phyloP scores from a whole-genome alignment of 2,888 invertebrate species.

The Clivina fossor region DNA sequence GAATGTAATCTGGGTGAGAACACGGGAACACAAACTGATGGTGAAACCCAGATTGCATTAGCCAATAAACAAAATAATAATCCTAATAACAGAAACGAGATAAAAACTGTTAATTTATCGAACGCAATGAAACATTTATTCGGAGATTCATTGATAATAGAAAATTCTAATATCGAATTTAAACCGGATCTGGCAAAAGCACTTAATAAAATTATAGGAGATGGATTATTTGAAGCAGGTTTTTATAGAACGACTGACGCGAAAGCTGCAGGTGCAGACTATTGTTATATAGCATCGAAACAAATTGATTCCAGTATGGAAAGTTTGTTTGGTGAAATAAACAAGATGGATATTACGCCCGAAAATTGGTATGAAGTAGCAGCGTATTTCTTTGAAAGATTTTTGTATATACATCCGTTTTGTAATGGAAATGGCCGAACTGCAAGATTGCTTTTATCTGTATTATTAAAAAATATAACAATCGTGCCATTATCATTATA shows the following conservation, averaged over 20 bases:
- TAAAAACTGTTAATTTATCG: background rate
- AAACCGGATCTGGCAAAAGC: background rate
- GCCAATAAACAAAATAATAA: no score
- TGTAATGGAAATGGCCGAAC: background rate
- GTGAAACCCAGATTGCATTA: background rate
- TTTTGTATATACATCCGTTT: slow-evolving; percentile 2
- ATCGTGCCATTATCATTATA: background rate
- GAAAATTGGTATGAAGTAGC: slow-evolving; percentile 3
- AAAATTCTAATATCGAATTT: background rate
- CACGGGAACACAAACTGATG: background rate
- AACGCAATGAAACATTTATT: background rate
- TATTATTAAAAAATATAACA: background rate
- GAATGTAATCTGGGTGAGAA: slow-evolving; percentile 3
- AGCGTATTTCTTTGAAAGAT: background rate
- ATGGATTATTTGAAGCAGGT: background rate
- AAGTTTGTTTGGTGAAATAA: background rate
- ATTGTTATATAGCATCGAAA: background rate
- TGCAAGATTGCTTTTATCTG: slow-evolving; percentile 1
- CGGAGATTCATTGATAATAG: background rate
- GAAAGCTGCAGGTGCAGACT: no score
- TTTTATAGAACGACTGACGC: background rate
- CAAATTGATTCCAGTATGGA: background rate
- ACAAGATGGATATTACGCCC: background rate
- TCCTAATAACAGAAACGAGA: background rate
- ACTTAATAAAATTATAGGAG: background rate